Conservation (phyloP, 2,113 vertebrate species). For the Cnemophilus loriae region DNA sequence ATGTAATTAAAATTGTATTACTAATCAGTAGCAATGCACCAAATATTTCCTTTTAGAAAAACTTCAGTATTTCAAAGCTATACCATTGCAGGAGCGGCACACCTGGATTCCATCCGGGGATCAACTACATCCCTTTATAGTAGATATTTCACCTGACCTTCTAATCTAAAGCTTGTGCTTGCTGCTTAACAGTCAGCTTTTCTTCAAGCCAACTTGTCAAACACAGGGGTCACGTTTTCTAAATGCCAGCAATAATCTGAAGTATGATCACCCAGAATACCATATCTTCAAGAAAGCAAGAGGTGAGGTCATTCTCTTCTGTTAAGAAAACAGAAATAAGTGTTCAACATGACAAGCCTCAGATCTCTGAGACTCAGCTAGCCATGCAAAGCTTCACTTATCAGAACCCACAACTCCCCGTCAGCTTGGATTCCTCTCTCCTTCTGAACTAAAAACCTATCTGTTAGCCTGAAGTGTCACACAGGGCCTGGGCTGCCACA, state of each 20-base stretch:
- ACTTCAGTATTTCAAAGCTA: background rate
- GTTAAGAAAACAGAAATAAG: constrained; percentile 36
- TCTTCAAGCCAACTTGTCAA: constrained; percentile 40
- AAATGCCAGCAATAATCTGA: constrained; percentile 44
- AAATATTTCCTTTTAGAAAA: background rate
- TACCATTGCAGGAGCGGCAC: background rate
- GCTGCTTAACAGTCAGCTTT: constrained; percentile 20
- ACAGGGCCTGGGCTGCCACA: background rate
- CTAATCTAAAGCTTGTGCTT: constrained; percentile 46
- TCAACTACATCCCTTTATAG: background rate
- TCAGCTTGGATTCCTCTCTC: background rate
- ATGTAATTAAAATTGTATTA: background rate
- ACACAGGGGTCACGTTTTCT: constrained; percentile 24
- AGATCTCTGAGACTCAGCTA: background rate
- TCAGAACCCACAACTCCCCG: background rate
- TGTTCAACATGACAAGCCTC: constrained; percentile 18
- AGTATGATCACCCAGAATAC: background rate
- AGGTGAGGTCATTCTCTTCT: constrained; percentile 29
- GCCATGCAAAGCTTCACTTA: background rate
- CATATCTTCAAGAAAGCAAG: constrained; percentile 36
- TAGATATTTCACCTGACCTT: constrained; percentile 42
- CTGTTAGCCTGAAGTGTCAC: background rate
- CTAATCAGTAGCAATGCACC: background rate
- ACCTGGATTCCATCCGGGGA: background rate
- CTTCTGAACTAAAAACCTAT: background rate